Evolutionary conservation across 1,140 invertebrate species (phyloP).

Genomic region (Panagrolaimus sp.): DNA sequence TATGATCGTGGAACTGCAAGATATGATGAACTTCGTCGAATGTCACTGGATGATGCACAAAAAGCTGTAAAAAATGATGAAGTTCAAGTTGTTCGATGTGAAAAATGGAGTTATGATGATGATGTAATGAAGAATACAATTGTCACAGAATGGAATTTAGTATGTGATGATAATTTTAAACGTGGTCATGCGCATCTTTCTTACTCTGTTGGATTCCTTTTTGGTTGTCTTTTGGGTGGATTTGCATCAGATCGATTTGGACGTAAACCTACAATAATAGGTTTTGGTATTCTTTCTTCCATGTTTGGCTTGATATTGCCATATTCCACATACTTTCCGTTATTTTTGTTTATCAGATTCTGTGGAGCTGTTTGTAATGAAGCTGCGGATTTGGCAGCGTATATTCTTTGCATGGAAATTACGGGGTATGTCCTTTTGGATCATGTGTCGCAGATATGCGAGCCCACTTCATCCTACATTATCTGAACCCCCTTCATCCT

Average conservation of each 20-base stretch:
- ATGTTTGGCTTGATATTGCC: constrained; percentile 56
- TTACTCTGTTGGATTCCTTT: constrained; percentile 56
- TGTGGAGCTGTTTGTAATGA: constrained; percentile 58
- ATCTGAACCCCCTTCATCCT: no score
- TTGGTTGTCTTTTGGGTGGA: constrained; percentile 56
- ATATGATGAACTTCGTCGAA: constrained; percentile 47
- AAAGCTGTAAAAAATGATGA: constrained; percentile 20
- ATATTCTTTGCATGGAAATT: constrained; percentile 54
- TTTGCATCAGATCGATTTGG: constrained; percentile 52
- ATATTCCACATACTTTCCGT: constrained; percentile 57
- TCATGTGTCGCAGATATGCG: constrained; percentile 5
- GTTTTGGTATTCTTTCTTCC: constrained; percentile 56
- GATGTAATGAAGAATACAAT: constrained; percentile 56
- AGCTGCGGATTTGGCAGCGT: constrained; percentile 55
- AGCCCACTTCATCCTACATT: no score
- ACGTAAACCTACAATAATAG: constrained; percentile 55
- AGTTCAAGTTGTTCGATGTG: constrained; percentile 41
- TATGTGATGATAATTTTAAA: constrained; percentile 58
- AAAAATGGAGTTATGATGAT: constrained; percentile 38
- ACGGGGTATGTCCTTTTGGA: constrained; percentile 33
- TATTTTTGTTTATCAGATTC: constrained; percentile 58
- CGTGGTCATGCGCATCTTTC: constrained; percentile 58
- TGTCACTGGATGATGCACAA: constrained; percentile 43
- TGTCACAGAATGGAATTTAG: constrained; percentile 58
- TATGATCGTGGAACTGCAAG: constrained; percentile 45